Base-by-base conservation (phyloP, 2,888 invertebrate genomes). In the Sminthurinus aureus region DNA sequence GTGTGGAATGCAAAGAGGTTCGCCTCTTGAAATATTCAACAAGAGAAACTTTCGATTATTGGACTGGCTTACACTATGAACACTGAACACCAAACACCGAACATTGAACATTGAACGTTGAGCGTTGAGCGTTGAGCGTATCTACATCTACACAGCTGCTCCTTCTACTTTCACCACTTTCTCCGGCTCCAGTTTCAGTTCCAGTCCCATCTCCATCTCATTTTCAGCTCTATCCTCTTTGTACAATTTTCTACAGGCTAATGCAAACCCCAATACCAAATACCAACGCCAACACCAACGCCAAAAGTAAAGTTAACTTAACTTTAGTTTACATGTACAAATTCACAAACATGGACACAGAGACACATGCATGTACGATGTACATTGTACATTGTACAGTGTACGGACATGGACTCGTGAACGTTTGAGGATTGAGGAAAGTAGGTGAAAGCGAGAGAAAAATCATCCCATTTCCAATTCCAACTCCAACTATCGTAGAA, bases 1-100 rank as follows among this genome's bases (percentile, higher is more conserved):
- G 69, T 69, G 69, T 20, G n/a, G 69, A 69, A 69, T 69, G 69
- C 69, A 69, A 69, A 69, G 20, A 69, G 22, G n/a, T 1, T 12
- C 13, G 1, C n/a, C 69, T 69, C 20, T 69, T 69, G 69, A 69
- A 69, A 69, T 69, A 69, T 69, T 69, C 69, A 69, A 69, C 69
- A 20, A 69, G 22, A 11, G n/a, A 0, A 18, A 15, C 18, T 11
- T 69, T 69, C 69, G 69, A 69, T 69, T 69, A 58, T 58, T 58
- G 58, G 58, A 58, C 58, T 38, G 1, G 38, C 38, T 38, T 64
- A 18, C 64, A 64, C n/a, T 64, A 64, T 8, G 2, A n/a, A 15
- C n/a, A 64, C n/a, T 64, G 69, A n/a, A 11, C 69, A 69, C 18
- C 20, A 11, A 69, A 11, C 69, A 69, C 69, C 9, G 18, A 2